Conservation (phyloP, 2,113 vertebrate species). For the Ariopsis seemanni region DNA sequence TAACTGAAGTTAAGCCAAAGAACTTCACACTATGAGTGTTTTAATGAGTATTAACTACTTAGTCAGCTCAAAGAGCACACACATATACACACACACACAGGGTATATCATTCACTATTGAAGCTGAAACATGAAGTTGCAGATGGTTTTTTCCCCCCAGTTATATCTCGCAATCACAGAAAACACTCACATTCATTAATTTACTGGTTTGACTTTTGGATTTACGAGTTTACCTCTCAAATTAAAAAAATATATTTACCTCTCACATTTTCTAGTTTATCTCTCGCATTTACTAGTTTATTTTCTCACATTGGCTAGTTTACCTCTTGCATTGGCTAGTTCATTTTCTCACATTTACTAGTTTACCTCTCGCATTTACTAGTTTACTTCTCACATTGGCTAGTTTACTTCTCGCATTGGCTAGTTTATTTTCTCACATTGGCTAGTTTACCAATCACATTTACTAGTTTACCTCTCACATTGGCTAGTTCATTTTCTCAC, state of each 20-base stretch:
- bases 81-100: slow-evolving; percentile 24
- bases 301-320: too few species aligned
- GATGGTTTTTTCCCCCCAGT: background rate
- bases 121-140: background rate
- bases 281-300: too few species aligned
- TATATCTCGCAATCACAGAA: background rate
- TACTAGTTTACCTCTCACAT: background rate
- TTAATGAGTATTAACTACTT: slow-evolving; percentile 43
- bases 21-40: slow-evolving; percentile 34
- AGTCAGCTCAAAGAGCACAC: slow-evolving; percentile 14
- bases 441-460: background rate
- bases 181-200: background rate
- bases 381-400: background rate
- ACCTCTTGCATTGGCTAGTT: too few species aligned
- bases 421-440: background rate
- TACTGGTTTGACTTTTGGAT: too few species aligned
- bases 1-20: slow-evolving; percentile 41
- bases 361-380: background rate
- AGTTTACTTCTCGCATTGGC: too few species aligned
- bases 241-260: too few species aligned
- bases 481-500: too few species aligned
- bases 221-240: background rate
- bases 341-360: background rate
- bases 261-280: background rate
- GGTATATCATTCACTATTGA: background rate